Evolutionary conservation across 2,888 invertebrate species (phyloP).

Genomic region (Invenusta paracnida): DNA sequence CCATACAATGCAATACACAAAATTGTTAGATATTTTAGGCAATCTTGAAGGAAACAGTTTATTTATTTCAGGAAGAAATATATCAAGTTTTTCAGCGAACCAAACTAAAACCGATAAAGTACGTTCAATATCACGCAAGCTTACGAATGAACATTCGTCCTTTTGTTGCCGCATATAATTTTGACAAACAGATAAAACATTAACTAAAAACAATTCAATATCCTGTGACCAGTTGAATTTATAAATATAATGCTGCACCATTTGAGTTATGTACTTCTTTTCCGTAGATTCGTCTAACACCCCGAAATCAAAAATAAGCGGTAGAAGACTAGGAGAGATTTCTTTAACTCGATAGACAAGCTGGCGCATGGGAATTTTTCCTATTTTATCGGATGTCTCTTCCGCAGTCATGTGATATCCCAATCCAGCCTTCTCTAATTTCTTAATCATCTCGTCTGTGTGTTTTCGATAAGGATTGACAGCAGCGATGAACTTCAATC

Average conservation of each 20-base stretch:
- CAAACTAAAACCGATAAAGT: background rate
- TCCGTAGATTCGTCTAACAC: constrained; percentile 52
- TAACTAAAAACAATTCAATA: background rate
- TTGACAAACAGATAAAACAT: background rate
- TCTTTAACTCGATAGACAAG: constrained; percentile 58
- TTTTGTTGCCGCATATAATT: constrained; percentile 3
- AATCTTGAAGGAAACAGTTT: background rate
- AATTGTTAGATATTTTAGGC: background rate
- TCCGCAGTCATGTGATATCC: constrained; percentile 55
- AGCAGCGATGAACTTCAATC: constrained; percentile 56
- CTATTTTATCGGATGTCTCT: constrained; percentile 50
- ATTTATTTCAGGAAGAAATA: background rate
- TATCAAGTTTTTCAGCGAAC: background rate
- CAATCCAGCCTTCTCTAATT: constrained; percentile 54
- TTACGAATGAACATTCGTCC: constrained; percentile 8
- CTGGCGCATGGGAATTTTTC: constrained; percentile 53
- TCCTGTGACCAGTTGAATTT: background rate
- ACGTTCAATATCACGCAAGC: constrained; percentile 3
- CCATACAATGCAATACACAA: background rate
- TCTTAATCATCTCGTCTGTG: constrained; percentile 52
- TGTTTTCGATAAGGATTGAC: constrained; percentile 57
- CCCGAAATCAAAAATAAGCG: constrained; percentile 58
- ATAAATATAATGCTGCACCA: constrained; percentile 48
- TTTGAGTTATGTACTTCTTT: constrained; percentile 54
- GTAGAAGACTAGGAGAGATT: constrained; percentile 55